Conservation (phyloP, 2,113 vertebrate genomes). For the Cynopterus brachyotis region DNA sequence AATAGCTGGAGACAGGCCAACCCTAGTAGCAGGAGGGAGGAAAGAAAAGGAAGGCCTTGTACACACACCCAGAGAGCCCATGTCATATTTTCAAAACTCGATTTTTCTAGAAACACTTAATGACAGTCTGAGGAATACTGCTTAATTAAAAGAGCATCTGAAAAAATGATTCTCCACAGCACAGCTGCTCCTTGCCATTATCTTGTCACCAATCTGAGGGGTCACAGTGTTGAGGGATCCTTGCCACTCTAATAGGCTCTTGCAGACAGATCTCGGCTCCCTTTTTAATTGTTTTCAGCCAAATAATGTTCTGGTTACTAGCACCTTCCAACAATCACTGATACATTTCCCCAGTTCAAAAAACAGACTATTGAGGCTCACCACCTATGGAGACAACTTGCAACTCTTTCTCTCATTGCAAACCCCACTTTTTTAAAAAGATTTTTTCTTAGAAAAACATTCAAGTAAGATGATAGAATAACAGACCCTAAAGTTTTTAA, state of each 20-base stretch:
- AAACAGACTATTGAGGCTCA: background rate
- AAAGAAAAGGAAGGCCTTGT: background rate
- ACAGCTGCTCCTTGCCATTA: constrained; percentile 56
- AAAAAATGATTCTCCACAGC: constrained; percentile 43
- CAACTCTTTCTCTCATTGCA: background rate
- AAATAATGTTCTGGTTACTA: constrained; percentile 21
- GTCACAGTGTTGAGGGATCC: constrained; percentile 1
- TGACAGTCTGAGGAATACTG: constrained; percentile 57
- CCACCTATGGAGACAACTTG: background rate
- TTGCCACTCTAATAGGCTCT: background rate
- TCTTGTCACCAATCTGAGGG: constrained; percentile 68
- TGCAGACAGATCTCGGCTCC: constrained; percentile 54
- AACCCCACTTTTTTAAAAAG: background rate
- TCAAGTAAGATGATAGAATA: background rate
- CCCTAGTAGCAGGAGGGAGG: background rate
- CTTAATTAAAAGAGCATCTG: constrained; percentile 62
- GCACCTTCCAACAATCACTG: constrained; percentile 46
- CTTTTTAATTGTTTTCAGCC: constrained; percentile 70
- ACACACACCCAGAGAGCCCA: background rate
- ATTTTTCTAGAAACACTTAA: constrained; percentile 64
- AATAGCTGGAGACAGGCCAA: background rate
- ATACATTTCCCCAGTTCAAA: constrained; percentile 39
- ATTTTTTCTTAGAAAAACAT: constrained; percentile 45
- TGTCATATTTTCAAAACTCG: constrained; percentile 47
- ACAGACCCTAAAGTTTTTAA: constrained; percentile 8